These are phyloP conservation scores for Orius insidiosus DNA, from an alignment of 1,140 invertebrate genomes.

Conservation along the genomic window DNA sequence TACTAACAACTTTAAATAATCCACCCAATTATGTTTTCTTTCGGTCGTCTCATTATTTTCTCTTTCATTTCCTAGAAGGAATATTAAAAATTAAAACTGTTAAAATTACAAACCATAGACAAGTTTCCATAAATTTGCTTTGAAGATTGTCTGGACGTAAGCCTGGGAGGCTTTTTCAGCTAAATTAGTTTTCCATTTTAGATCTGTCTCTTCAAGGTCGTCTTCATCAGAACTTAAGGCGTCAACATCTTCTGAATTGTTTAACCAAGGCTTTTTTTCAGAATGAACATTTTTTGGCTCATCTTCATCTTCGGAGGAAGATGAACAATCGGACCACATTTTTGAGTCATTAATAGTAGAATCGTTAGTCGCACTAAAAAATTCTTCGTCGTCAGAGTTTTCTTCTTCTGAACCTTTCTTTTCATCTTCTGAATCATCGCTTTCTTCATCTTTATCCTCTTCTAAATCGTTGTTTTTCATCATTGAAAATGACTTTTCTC, in stretches of 20 bases:
- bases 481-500: slow-evolving; percentile 33
- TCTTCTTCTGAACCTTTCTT: slow-evolving; percentile 12
- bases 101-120: slow-evolving; percentile 49
- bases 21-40: slow-evolving; percentile 48
- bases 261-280: slow-evolving; percentile 19
- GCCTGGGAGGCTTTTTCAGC: slow-evolving; percentile 58
- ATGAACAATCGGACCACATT: slow-evolving; percentile 13
- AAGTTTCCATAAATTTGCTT: slow-evolving; percentile 68
- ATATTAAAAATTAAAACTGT: too few relatives aligned
- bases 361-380: too few relatives aligned
- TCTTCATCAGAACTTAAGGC: slow-evolving; percentile 24
- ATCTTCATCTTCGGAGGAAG: slow-evolving; percentile 15
- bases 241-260: slow-evolving; percentile 14
- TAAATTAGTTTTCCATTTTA: slow-evolving; percentile 71
- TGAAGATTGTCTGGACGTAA: slow-evolving; percentile 50
- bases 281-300: slow-evolving; percentile 15
- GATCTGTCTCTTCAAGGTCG: slow-evolving; percentile 22
- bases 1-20: slow-evolving; percentile 52
- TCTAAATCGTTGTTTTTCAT: slow-evolving; percentile 22
- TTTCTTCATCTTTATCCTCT: slow-evolving; percentile 28
- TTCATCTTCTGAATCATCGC: slow-evolving; percentile 23
- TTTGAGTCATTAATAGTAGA: neutral
- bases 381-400: too few relatives aligned
- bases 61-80: slow-evolving; percentile 21
- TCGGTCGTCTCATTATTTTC: slow-evolving; percentile 27